These are phyloP conservation scores for Gopherus evgoodei DNA, from an alignment of 2,113 vertebrate genomes.

Conservation along the genomic window DNA sequence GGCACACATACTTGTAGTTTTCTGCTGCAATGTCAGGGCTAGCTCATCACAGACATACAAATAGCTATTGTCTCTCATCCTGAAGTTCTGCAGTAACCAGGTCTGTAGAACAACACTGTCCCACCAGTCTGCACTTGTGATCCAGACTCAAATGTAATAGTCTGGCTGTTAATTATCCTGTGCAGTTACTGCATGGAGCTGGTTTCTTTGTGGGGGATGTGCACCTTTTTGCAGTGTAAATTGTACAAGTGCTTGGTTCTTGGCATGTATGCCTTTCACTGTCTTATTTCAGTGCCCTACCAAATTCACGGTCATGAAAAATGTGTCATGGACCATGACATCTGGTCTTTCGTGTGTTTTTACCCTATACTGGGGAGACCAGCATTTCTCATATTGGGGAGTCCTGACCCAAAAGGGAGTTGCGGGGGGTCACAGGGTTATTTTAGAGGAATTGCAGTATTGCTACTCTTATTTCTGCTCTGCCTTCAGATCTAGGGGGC, in stretches of 20 bases:
- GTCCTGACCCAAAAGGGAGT: too few relatives aligned
- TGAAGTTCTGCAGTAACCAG: not conserved
- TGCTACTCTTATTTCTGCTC: too few relatives aligned
- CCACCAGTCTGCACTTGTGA: not conserved
- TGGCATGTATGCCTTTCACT: not conserved
- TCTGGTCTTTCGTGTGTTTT: too few relatives aligned
- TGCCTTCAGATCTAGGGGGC: too few relatives aligned
- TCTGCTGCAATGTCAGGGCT: too few relatives aligned
- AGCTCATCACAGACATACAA: not conserved
- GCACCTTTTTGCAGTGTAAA: not conserved
- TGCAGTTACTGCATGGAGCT: not conserved
- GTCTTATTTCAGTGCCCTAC: not conserved
- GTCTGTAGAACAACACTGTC: not conserved
- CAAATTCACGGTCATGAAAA: too few relatives aligned
- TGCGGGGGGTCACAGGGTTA: too few relatives aligned
- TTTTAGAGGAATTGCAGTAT: too few relatives aligned
- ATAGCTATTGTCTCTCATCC: not conserved
- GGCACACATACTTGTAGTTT: too few relatives aligned
- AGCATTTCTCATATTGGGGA: too few relatives aligned
- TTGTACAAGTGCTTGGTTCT: not conserved
- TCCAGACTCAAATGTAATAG: not conserved
- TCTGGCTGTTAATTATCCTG: not conserved
- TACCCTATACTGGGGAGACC: too few relatives aligned
- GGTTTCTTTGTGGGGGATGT: not conserved
- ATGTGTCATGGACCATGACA: too few relatives aligned